Evolutionary conservation across 2,888 invertebrate species (phyloP), one percentile per base, ranked within the genome.

Genomic region (Heterodera filipjevi): DNA sequence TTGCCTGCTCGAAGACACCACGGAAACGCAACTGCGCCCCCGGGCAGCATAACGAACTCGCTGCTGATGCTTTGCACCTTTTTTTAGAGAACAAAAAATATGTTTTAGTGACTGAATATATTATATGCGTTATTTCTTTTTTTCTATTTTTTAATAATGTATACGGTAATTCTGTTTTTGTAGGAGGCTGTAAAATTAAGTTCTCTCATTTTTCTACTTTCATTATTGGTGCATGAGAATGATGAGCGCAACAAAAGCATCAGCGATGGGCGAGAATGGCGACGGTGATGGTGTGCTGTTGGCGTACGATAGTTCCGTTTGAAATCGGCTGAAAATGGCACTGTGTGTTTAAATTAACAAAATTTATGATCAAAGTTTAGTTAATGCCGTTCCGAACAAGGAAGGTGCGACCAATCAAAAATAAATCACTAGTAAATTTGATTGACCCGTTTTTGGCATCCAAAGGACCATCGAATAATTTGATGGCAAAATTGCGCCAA

Each of bases 171-270:
- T n/a, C n/a, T n/a, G n/a, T n/a, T 39, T 39, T 39, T 2, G 12
- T 10, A 12, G 39, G 8, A 39, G 6, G 12, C 39, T 39, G 39
- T 39, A 1, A 59, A 27, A 27, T n/a, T 27, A 1, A n/a, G 27
- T 27, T 59, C 5, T n/a, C 1, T 59, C 22, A 22, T 6, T 5
- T 8, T 8, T 3, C 27, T n/a, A 10, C 27, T 59, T n/a, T 10
- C 68, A 32, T 19, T 68, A 3, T 27, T 35, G 33, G 33, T 35
- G 35, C 68, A 68, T 19, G 32, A 35, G 68, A 68, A 68, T 2
- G 68, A 68, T 10, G 68, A 68, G 68, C 68, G 68, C 5, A 68
- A 35, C 68, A 68, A 19, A 14, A 68, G 22, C 68, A 68, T 32
- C 68, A 68, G 68, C 8, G 68, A 68, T 5, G 68, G 32, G 8